Percentiles rank a stretch among this genome's conserved stretches.
Conservation (phyloP, 2,113 vertebrate genomes). For the Sapajus apella region DNA sequence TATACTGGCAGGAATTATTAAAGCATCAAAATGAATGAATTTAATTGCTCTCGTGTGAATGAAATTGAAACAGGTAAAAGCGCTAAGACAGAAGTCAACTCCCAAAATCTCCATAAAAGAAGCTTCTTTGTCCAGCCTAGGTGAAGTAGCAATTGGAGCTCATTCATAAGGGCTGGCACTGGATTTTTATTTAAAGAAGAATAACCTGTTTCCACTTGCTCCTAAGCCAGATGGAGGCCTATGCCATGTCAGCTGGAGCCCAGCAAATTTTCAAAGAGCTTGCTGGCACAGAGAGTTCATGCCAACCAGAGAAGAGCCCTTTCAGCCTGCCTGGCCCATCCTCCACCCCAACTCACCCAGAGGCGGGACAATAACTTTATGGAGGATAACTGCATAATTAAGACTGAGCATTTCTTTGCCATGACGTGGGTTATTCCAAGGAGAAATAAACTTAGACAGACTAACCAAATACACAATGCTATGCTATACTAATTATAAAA, state of each 20-base stretch:
- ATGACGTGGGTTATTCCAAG: not conserved
- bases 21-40: not conserved
- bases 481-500: not conserved
- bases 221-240: not conserved
- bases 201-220: not conserved
- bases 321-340: not conserved
- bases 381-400: not conserved
- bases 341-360: not conserved
- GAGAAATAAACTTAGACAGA: not conserved
- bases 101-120: not conserved
- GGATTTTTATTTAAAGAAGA: constrained; percentile 9
- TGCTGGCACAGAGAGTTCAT: not conserved
- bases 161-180: not conserved
- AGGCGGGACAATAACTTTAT: not conserved
- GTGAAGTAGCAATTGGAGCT: not conserved
- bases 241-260: not conserved
- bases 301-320: not conserved
- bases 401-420: not conserved
- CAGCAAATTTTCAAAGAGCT: not conserved
- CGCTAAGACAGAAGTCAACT: not conserved
- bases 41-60: not conserved
- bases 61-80: not conserved
- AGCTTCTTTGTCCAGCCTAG: not conserved
- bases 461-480: not conserved
- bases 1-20: not conserved